Conservation (phyloP, 2,888 invertebrate genomes). For the Bimastos eiseni region DNA sequence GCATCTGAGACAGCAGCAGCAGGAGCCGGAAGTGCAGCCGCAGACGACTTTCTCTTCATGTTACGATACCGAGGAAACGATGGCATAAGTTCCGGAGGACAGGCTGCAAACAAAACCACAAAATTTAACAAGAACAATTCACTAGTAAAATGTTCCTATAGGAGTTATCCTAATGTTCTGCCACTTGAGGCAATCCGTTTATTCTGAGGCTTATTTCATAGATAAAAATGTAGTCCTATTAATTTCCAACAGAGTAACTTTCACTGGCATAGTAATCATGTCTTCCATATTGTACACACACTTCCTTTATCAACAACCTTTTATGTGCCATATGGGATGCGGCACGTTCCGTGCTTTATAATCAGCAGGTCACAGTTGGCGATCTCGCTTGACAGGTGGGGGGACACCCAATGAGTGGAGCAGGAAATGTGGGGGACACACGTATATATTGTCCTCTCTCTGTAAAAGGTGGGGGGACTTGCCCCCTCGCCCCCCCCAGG, state of each 20-base stretch:
- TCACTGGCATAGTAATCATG: not conserved
- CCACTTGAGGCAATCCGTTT: not conserved
- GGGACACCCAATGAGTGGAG: too few species aligned
- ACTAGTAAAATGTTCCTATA: not conserved
- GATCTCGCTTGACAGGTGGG: too few species aligned
- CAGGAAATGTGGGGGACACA: too few species aligned
- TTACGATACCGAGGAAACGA: slow-evolving; percentile 76
- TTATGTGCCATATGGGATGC: not conserved
- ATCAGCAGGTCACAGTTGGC: too few species aligned
- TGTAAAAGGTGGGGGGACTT: too few species aligned
- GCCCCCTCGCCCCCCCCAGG: too few species aligned
- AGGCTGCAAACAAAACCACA: slow-evolving; percentile 69
- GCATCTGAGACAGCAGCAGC: not conserved
- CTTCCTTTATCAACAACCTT: not conserved
- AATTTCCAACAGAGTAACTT: not conserved
- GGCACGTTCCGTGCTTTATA: not conserved
- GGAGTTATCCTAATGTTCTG: not conserved
- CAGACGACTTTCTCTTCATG: slow-evolving; percentile 35
- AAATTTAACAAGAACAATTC: not conserved
- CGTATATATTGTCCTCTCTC: too few species aligned
- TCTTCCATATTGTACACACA: not conserved
- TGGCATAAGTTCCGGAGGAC: slow-evolving; percentile 95
- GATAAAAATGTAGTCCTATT: not conserved
- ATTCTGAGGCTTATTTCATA: not conserved
- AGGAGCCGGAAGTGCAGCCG: slow-evolving; percentile 1